phyloP scores from a whole-genome alignment of 2,113 vertebrate species.

The Microcebus murinus region DNA sequence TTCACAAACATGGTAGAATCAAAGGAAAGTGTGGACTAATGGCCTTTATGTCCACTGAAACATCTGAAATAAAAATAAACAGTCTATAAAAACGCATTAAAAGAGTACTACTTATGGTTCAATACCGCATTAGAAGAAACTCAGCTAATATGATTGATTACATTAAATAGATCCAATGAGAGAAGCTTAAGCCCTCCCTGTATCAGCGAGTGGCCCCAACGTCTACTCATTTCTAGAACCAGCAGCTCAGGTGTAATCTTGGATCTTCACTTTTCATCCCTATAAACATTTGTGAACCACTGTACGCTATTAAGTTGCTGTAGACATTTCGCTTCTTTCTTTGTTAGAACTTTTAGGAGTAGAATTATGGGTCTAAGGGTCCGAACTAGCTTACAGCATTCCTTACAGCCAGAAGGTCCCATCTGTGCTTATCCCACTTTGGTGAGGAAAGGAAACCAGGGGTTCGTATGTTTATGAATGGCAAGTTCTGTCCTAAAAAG shows the following conservation, averaged over 20 bases:
- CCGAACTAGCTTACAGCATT: not conserved
- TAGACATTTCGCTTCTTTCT: not conserved
- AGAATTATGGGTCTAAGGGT: not conserved
- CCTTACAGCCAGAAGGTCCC: not conserved
- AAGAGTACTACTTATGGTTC: not conserved
- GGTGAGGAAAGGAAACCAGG: not conserved
- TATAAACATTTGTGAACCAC: not conserved
- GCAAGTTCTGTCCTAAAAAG: not conserved
- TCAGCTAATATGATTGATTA: not conserved
- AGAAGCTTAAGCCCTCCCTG: not conserved
- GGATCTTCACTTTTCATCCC: not conserved
- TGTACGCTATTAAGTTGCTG: not conserved
- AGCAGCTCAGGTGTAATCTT: not conserved
- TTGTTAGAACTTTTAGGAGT: not conserved
- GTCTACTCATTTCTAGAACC: not conserved
- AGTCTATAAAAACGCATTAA: not conserved
- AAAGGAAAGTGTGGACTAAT: not conserved
- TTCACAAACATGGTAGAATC: not conserved
- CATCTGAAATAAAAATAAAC: not conserved
- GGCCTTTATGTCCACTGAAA: not conserved
- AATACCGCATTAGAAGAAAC: not conserved
- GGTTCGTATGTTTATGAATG: not conserved
- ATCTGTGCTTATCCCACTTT: not conserved
- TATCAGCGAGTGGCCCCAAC: not conserved
- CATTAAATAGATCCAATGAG: not conserved